Evolutionary conservation across 2,797 vertebrate species (phyloP).

Genomic region (Loris lydekkerianus): DNA sequence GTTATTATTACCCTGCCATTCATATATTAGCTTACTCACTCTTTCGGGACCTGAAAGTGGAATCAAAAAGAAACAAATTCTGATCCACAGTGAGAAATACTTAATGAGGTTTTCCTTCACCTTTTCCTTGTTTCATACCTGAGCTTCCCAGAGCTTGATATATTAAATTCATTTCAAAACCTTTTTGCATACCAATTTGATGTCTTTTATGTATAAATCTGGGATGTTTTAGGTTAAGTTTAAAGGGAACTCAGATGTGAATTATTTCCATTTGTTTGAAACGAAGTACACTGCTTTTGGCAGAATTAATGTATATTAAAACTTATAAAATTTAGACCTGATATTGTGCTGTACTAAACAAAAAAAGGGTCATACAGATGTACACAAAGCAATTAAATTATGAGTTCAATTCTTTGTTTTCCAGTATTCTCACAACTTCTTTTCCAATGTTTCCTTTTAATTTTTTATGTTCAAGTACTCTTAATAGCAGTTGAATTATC

Average conservation of each 20-base stretch:
- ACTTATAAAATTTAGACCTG: background rate
- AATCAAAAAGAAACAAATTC: conserved; percentile 77
- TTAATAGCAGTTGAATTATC: background rate
- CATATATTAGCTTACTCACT: conserved; percentile 72
- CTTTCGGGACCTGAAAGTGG: conserved; percentile 73
- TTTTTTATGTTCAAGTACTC: conserved; percentile 34
- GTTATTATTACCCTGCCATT: conserved; percentile 80
- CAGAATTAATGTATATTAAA: conserved; percentile 50
- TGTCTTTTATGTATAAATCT: conserved; percentile 70
- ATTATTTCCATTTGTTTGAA: conserved; percentile 64
- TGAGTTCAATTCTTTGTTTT: conserved; percentile 28
- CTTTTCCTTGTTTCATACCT: conserved; percentile 68
- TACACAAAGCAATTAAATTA: background rate
- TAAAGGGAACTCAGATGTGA: conserved; percentile 49
- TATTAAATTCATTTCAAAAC: conserved; percentile 77
- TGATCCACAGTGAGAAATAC: conserved; percentile 75
- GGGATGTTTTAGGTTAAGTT: conserved; percentile 37
- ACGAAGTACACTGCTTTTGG: background rate
- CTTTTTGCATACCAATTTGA: conserved; percentile 66
- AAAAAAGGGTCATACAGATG: background rate
- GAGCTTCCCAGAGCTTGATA: conserved; percentile 64
- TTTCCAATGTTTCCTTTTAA: conserved; percentile 37
- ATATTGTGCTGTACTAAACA: conserved; percentile 5
- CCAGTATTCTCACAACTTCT: background rate
- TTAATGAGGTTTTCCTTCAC: conserved; percentile 72